Percentiles rank a stretch among this genome's conserved stretches.
These are phyloP conservation scores for Ptiloglossa arizonensis DNA, from an alignment of 1,140 invertebrate species.

Conservation along the genomic window DNA sequence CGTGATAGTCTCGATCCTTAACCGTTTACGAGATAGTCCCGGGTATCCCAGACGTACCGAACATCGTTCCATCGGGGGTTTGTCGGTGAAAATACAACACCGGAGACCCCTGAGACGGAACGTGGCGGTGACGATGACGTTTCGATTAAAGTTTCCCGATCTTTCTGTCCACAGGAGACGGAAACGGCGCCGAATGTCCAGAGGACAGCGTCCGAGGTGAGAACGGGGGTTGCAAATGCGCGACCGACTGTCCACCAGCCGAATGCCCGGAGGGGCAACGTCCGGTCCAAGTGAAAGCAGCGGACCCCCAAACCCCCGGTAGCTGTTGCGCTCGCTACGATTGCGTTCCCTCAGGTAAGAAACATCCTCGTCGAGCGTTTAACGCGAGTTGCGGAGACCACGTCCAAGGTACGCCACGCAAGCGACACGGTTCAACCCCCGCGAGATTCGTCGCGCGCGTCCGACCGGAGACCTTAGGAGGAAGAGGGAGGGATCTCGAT, in stretches of 20 bases:
- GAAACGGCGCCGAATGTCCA: conserved; percentile 36
- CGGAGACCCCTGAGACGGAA: too few relatives aligned
- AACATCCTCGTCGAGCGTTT: background rate
- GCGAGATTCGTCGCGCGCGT: background rate
- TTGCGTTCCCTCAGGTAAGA: conserved; percentile 61
- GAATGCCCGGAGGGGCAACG: conserved; percentile 49
- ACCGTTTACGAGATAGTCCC: too few relatives aligned
- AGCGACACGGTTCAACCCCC: background rate
- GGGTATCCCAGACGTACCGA: too few relatives aligned
- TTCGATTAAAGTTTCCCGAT: background rate
- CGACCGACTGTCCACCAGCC: conserved; percentile 40
- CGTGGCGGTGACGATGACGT: too few relatives aligned
- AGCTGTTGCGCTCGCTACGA: conserved; percentile 59
- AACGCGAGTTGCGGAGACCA: too few relatives aligned
- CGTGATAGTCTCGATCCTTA: too few relatives aligned
- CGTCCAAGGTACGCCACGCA: too few relatives aligned
- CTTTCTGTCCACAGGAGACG: conserved; percentile 52
- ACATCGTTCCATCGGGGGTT: too few relatives aligned
- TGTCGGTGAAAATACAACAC: too few relatives aligned
- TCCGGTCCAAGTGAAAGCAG: conserved; percentile 24
- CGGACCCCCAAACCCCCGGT: conserved; percentile 51
- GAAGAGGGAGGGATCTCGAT: too few relatives aligned
- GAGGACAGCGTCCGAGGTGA: conserved; percentile 56
- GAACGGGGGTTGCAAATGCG: conserved; percentile 56
- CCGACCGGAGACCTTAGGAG: too few relatives aligned